phyloP scores from a whole-genome alignment of 1,140 invertebrate species.

The Aphaenogaster rudis region DNA sequence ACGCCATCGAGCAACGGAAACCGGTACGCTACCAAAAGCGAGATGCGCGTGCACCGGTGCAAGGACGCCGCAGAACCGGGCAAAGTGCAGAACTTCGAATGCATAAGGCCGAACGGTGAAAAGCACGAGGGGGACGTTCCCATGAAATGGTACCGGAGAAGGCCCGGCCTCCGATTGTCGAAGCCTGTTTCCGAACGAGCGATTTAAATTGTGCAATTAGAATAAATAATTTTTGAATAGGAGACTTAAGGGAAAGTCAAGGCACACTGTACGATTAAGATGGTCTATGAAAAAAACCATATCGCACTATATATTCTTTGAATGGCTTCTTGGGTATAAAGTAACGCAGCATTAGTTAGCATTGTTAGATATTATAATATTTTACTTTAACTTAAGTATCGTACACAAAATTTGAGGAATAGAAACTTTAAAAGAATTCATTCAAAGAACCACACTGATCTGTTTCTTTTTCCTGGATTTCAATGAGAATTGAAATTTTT shows the following conservation, averaged over 20 bases:
- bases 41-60: slow-evolving; percentile 68
- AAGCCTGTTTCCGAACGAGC: background rate
- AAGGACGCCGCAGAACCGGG: slow-evolving; percentile 60
- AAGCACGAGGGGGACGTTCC: slow-evolving; percentile 57
- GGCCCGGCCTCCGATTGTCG: background rate
- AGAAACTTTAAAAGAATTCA: background rate
- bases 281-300: background rate
- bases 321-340: background rate
- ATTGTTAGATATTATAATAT: background rate
- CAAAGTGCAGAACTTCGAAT: slow-evolving; percentile 65
- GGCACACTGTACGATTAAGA: background rate
- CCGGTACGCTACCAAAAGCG: slow-evolving; percentile 62
- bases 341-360: background rate
- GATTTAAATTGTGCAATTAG: slow-evolving; percentile 18
- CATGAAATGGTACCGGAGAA: slow-evolving; percentile 36
- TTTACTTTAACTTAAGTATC: background rate
- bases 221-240: slow-evolving; percentile 4
- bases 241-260: background rate
- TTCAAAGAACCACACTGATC: background rate
- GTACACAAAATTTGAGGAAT: background rate
- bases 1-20: slow-evolving; percentile 73
- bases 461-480: background rate
- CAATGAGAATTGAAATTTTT: slow-evolving; percentile 12
- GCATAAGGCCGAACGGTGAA: slow-evolving; percentile 66
- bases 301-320: too few relatives aligned